Evolutionary conservation across 64 coral and sea anemone species (phyloP).

Genomic region (Pocillopora damicornis): DNA sequence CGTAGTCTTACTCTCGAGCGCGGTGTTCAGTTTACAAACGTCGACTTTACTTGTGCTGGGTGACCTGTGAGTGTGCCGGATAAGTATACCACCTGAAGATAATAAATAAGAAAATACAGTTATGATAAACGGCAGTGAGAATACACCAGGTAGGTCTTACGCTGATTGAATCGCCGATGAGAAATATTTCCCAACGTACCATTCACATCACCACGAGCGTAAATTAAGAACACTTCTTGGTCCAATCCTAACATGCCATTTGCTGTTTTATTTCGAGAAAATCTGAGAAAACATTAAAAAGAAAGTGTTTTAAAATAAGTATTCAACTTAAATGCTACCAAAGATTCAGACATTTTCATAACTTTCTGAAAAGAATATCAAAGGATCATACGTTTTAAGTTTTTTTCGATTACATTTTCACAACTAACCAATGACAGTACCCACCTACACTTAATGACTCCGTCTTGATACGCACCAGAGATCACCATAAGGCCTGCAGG

Average conservation of each 20-base stretch:
- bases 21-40: not conserved
- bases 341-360: no score
- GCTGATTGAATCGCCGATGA: not conserved
- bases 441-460: conserved; percentile 21
- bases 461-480: conserved; percentile 12
- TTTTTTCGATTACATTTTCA: not conserved
- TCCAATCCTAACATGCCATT: conserved; percentile 46
- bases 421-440: not conserved
- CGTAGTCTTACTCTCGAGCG: not conserved
- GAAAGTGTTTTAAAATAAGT: not conserved
- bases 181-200: conserved; percentile 8
- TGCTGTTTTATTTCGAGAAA: conserved; percentile 31
- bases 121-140: not conserved
- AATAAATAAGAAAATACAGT: not conserved
- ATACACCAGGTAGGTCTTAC: not conserved
- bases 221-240: conserved; percentile 63
- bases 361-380: not conserved
- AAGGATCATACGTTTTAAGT: not conserved
- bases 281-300: conserved; percentile 16
- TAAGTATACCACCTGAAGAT: not conserved
- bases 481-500: conserved; percentile 4
- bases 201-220: conserved; percentile 56
- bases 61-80: not conserved
- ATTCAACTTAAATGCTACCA: no score
- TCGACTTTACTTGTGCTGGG: not conserved